Evolutionary conservation across 2,888 invertebrate species (phyloP).

Genomic region (Carpatolechia fugitivella): DNA sequence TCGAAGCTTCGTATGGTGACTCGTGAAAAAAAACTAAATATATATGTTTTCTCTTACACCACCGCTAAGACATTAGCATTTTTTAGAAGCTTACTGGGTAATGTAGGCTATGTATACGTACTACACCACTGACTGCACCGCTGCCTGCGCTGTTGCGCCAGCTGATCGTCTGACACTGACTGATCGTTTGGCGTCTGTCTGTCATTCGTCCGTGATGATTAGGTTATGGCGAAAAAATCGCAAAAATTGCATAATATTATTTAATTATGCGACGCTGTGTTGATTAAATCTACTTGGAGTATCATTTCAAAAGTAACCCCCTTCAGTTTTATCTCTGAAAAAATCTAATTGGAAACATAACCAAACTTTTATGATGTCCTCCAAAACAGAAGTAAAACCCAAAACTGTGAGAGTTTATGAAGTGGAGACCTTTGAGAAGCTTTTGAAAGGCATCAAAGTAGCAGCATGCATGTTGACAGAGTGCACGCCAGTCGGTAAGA

Average conservation of each 20-base stretch:
- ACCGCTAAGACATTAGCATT: too few relatives aligned
- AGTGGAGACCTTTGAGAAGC: constrained; percentile 67
- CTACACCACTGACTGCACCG: too few relatives aligned
- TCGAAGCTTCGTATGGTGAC: not conserved
- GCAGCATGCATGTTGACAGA: constrained; percentile 81
- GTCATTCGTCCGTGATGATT: too few relatives aligned
- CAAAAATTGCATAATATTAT: not conserved
- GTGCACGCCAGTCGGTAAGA: constrained; percentile 70
- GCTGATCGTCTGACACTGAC: too few relatives aligned
- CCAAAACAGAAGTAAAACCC: constrained; percentile 50
- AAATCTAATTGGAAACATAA: not conserved
- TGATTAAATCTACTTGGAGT: not conserved
- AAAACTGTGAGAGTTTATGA: constrained; percentile 73
- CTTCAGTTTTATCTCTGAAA: not conserved
- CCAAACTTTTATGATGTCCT: constrained; percentile 39
- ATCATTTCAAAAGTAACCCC: too few relatives aligned
- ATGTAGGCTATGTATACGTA: too few relatives aligned
- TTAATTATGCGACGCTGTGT: not conserved
- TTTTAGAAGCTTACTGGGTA: too few relatives aligned
- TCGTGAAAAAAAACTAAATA: not conserved
- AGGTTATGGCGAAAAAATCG: not conserved
- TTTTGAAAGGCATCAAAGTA: constrained; percentile 75
- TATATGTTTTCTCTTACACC: too few relatives aligned
- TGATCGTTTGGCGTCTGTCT: too few relatives aligned
- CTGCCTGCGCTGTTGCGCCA: too few relatives aligned